Evolutionary conservation across 2,113 vertebrate species (phyloP).

Genomic region (Microcebus murinus): DNA sequence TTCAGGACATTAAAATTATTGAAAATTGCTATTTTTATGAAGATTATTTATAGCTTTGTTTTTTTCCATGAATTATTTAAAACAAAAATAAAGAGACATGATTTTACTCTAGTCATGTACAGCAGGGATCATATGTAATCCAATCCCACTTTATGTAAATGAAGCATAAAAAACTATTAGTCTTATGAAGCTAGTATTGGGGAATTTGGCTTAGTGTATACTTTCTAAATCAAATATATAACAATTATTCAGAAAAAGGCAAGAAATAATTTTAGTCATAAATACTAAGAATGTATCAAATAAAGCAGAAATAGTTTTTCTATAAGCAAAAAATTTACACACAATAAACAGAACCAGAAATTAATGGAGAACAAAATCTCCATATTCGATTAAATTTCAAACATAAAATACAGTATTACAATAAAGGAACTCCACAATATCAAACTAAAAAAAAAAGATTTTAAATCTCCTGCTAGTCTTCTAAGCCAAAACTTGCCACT

Average conservation of each 20-base stretch:
- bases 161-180: slow-evolving; percentile 63
- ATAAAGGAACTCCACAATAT: neutral
- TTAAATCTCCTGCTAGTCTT: slow-evolving; percentile 36
- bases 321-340: slow-evolving; percentile 41
- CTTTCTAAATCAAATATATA: slow-evolving; percentile 38
- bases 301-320: slow-evolving; percentile 48
- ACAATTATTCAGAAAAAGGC: neutral
- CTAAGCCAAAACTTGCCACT: slow-evolving; percentile 25
- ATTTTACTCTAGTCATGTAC: slow-evolving; percentile 72
- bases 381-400: slow-evolving; percentile 45
- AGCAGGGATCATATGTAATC: slow-evolving; percentile 52
- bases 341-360: slow-evolving; percentile 63
- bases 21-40: slow-evolving; percentile 46
- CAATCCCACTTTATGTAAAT: slow-evolving; percentile 43
- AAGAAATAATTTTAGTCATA: slow-evolving; percentile 40
- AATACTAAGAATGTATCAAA: neutral
- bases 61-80: slow-evolving; percentile 62
- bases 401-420: slow-evolving; percentile 31
- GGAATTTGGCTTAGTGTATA: neutral
- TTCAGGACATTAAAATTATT: slow-evolving; percentile 5
- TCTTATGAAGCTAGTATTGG: slow-evolving; percentile 37
- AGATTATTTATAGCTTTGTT: neutral
- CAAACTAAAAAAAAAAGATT: neutral
- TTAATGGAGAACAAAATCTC: neutral
- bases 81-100: slow-evolving; percentile 46